Base-by-base conservation (phyloP, 2,888 invertebrate species). In the Lasioglossum zephyrum region DNA sequence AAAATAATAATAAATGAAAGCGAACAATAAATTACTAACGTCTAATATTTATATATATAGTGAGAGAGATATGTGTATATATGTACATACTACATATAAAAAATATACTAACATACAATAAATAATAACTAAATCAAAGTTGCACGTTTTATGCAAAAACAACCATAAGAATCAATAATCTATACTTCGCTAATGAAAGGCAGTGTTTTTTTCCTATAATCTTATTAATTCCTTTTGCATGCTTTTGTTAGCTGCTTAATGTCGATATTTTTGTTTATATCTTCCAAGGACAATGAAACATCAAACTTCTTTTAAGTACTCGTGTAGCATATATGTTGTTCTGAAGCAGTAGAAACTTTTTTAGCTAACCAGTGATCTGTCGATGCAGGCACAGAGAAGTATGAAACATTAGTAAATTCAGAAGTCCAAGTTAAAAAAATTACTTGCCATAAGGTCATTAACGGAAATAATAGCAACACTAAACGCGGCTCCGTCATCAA, bases 11-110 rank as follows among this genome's bases (percentile, higher is more conserved):
- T 70, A 82, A 84, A 73, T 57, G 69, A 77, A 88, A 87, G 80
- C 69, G 69, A 90, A 80, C 60, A 90, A 90, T 90, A 90, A 90
- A 82, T 90, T 87, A 90, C 44, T 89, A 90, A 66, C 36, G 73
- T 74, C 86, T 87, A 86, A 82, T 83, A 60, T 84, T 80, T 87
- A 81, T 84, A 83, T 81, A 88, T 73, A 73, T 47, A 79, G 49
- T 13, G 44, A 53, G 9, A 57, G 57, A 11, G 57, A 79, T 63
- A 47, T 74, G 70, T 57, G 39, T 75, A 77, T 82, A 66, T 88
- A 82, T 88, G 75, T 86, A 85, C 86, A 90, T 76, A 77, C 41
- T 70, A 72, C 72, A 82, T 82, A 82, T 69, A 85, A 8, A 85
- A 85, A 80, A 41, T 77, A 79, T 75, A 74, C 60, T 75, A 79